Evolutionary conservation across 2,888 invertebrate species (phyloP).

Genomic region (Eupithecia subfuscata): DNA sequence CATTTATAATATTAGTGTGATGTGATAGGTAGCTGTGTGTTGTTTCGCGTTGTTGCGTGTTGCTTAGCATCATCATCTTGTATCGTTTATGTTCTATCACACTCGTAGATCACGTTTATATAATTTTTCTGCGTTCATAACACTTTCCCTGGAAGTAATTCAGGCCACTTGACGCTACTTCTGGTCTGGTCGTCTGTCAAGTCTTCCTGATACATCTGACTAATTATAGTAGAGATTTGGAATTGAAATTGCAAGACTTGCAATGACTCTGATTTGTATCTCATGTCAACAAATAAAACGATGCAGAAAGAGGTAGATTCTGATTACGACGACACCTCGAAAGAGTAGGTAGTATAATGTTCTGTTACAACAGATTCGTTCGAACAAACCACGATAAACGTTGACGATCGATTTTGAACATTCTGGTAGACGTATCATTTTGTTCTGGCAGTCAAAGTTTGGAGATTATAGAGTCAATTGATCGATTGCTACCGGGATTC

Average conservation of each 20-base stretch:
- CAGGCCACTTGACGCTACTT: slow-evolving; percentile 17
- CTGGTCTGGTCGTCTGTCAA: slow-evolving; percentile 6
- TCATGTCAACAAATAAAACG: slow-evolving; percentile 14
- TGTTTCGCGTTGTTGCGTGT: neutral
- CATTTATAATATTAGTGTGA: no score
- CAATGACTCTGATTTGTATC: neutral
- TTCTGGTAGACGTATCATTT: no score
- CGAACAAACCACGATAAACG: no score
- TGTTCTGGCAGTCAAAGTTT: no score
- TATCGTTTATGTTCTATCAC: slow-evolving; percentile 54
- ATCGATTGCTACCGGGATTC: no score
- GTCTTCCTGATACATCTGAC: neutral
- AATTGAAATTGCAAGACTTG: slow-evolving; percentile 10
- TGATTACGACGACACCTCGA: no score
- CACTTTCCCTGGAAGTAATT: slow-evolving; percentile 29
- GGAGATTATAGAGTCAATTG: no score
- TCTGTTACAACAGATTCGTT: no score
- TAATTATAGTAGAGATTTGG: neutral
- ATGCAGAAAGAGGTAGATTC: neutral
- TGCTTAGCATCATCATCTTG: slow-evolving; percentile 43
- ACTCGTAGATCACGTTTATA: slow-evolving; percentile 42
- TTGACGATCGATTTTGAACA: no score
- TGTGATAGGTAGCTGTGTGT: neutral
- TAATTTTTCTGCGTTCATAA: slow-evolving; percentile 23
- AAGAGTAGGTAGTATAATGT: no score